These are phyloP conservation scores for Todiramphus chloris DNA, from an alignment of 2,113 vertebrate species.

Conservation along the genomic window DNA sequence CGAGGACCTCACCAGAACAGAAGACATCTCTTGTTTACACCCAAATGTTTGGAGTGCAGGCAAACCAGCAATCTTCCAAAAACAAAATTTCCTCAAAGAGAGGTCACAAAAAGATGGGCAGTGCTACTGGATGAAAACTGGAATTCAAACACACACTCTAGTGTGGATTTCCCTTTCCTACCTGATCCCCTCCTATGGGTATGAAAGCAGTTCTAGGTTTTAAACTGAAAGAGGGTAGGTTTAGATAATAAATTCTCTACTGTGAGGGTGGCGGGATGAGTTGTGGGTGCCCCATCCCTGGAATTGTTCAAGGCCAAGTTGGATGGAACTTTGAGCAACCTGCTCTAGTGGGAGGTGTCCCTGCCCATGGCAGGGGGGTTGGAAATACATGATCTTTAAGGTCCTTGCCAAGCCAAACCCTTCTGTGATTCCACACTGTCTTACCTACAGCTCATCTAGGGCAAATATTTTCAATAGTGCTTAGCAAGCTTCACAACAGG, in stretches of 20 bases:
- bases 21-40: not conserved
- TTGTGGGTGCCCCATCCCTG: not conserved
- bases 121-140: not conserved
- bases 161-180: not conserved
- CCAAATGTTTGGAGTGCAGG: not conserved
- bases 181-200: not conserved
- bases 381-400: not conserved
- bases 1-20: not conserved
- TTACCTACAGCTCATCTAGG: not conserved
- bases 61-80: not conserved
- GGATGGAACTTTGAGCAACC: too few species aligned
- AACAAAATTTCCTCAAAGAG: rapidly evolving
- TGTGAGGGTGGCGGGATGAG: not conserved
- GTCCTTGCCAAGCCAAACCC: not conserved
- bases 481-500: not conserved
- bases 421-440: not conserved
- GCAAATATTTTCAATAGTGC: not conserved
- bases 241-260: not conserved
- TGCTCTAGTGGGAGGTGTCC: too few species aligned
- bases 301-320: not conserved
- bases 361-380: not conserved
- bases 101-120: not conserved
- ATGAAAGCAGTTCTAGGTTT: not conserved
- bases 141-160: not conserved
- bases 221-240: not conserved